Evolutionary conservation across 1,140 invertebrate genomes (phyloP).

Genomic region (Trissolcus basalis): DNA sequence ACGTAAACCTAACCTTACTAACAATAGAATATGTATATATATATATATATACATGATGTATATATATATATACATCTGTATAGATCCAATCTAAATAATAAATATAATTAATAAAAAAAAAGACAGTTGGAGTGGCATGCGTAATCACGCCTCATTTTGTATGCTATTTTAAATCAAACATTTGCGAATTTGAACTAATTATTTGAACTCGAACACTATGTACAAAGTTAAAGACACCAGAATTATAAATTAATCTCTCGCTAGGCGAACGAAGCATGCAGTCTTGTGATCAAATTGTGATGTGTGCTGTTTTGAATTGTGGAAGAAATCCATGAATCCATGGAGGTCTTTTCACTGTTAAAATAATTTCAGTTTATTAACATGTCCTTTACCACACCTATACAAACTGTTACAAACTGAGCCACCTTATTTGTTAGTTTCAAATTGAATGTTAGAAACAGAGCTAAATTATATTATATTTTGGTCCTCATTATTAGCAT

Average conservation of each 20-base stretch:
- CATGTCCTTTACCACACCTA: slow-evolving; percentile 20
- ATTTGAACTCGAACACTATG: slow-evolving; percentile 15
- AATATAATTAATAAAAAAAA: background rate
- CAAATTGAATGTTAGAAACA: too few relatives aligned
- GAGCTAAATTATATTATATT: too few relatives aligned
- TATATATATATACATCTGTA: too few relatives aligned
- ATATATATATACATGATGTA: too few relatives aligned
- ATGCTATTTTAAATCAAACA: slow-evolving; percentile 20
- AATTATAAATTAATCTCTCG: slow-evolving; percentile 34
- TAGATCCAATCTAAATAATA: too few relatives aligned
- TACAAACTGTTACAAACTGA: too few relatives aligned
- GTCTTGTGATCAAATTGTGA: slow-evolving; percentile 31
- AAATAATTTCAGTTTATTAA: slow-evolving; percentile 8
- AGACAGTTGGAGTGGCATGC: slow-evolving; percentile 24
- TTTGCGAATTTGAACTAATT: slow-evolving; percentile 11
- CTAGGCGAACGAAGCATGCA: slow-evolving; percentile 43
- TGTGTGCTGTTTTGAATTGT: slow-evolving; percentile 19
- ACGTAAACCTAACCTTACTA: too few relatives aligned
- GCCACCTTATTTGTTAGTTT: too few relatives aligned
- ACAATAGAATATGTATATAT: too few relatives aligned
- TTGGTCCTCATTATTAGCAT: too few relatives aligned
- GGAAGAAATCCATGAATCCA: too few relatives aligned
- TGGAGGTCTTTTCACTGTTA: slow-evolving; percentile 18
- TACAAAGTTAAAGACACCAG: slow-evolving; percentile 59
- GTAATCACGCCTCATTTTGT: slow-evolving; percentile 23